Percentiles rank a stretch among this genome's conserved stretches.
These are phyloP conservation scores for Drosophila monieri DNA, from an alignment of 2,888 invertebrate genomes.

Conservation along the genomic window DNA sequence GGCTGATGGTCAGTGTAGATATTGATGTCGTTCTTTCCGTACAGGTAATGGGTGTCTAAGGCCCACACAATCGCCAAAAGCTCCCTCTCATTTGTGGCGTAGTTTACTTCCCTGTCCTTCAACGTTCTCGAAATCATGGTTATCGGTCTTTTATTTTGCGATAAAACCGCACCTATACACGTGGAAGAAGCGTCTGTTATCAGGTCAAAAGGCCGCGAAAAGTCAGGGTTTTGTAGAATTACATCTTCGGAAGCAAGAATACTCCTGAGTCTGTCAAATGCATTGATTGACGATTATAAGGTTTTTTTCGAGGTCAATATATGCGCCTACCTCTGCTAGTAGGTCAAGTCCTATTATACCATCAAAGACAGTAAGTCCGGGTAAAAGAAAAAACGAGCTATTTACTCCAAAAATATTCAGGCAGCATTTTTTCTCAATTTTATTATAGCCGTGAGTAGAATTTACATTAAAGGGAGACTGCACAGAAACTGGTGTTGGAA, in stretches of 20 bases:
- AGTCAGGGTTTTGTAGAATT: not conserved
- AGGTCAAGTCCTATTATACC: too few species aligned
- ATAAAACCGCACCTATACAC: conserved; percentile 1
- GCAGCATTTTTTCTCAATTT: too few species aligned
- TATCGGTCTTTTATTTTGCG: not conserved
- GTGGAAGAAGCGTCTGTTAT: not conserved
- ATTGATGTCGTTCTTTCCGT: too few species aligned
- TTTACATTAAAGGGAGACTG: too few species aligned
- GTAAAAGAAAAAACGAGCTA: too few species aligned
- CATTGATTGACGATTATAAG: not conserved
- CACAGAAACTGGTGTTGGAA: too few species aligned
- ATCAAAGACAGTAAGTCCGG: too few species aligned
- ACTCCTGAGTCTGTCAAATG: not conserved
- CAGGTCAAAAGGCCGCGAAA: not conserved
- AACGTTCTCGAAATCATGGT: not conserved
- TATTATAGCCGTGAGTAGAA: too few species aligned
- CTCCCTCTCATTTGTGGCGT: not conserved
- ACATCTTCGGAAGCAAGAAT: not conserved
- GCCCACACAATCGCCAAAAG: not conserved
- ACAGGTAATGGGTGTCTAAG: not conserved
- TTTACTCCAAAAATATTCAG: too few species aligned
- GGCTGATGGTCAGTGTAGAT: too few species aligned
- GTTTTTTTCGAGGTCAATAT: too few species aligned
- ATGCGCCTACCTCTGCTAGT: too few species aligned
- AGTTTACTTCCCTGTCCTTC: not conserved